Base-by-base conservation (phyloP, 2,797 vertebrate species). In the Gephyroberyx darwinii region DNA sequence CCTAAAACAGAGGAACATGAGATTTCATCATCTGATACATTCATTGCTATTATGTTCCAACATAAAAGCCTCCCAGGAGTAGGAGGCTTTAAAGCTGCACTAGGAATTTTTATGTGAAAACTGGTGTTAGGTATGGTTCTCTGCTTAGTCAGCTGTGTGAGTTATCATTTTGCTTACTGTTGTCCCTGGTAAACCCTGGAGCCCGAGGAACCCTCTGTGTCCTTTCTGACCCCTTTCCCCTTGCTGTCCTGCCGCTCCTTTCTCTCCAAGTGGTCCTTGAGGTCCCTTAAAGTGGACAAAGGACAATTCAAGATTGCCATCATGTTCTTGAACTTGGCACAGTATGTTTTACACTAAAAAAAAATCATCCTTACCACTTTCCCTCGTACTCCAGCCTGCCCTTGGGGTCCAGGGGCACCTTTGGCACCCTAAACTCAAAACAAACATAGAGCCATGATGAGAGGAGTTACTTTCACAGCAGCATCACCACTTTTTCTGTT, bases 201-300 rank as follows among this genome's bases (percentile, higher is more conserved):
- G 95, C 30, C 98, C 98, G 17, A 96, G 96, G 86, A 99, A 99
- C 20, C 98, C 98, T 85, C 96, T 91, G 83, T 99, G 98, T 53
- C 98, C 98, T 84, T 99, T 99, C 91, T 99, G 96, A 35, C 98
- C 98, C 72, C 96, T 93, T 30, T 98, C 98, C 0, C 98, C 98
- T 79, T 92, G 77, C 2, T 95, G 94, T 83, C 98, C 98, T 47
- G 86, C 69, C 60, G 95, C 94, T 67, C 98, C 98, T 90, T 97
- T 98, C 70, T 97, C 98, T 80, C 98, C 98, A 72, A 96, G 95
- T 73, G 98, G 97, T 69, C 98, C 98, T 95, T 99, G 93, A 64
- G 93, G 92, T 22, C 93, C 93, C 93, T 90, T 82, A 53, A 35
- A 35, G 1, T 2, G 5, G 58, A 19, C 13, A n/a, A 20, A 17